phyloP scores from a whole-genome alignment of 1,140 invertebrate species.

The Elysia chlorotica region DNA sequence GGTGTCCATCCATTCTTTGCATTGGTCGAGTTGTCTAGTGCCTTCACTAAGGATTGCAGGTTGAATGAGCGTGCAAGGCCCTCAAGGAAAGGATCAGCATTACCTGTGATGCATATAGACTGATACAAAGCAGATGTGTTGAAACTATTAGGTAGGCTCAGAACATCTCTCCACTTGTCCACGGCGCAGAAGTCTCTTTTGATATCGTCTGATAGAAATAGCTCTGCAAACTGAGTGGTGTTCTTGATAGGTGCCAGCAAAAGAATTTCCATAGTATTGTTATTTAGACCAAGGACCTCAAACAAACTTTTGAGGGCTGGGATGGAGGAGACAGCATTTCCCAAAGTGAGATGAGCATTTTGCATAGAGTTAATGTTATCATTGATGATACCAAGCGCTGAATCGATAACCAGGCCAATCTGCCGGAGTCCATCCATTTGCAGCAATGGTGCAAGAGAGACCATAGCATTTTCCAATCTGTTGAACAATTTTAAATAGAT shows the following conservation, averaged over 20 bases:
- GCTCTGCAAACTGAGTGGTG: conserved; percentile 18
- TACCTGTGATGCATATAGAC: not conserved
- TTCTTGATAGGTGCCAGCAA: conserved; percentile 29
- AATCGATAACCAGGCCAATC: conserved; percentile 24
- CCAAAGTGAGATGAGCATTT: conserved; percentile 22
- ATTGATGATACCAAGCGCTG: conserved; percentile 22
- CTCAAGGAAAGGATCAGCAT: not conserved
- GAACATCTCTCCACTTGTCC: not conserved
- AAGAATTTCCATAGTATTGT: conserved; percentile 21
- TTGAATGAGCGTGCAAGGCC: not conserved
- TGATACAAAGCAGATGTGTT: not conserved
- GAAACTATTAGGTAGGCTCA: not conserved
- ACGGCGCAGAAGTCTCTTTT: not conserved
- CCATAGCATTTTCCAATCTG: conserved; percentile 10
- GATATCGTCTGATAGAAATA: conserved; percentile 4
- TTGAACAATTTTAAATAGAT: too few species aligned
- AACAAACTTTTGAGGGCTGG: conserved; percentile 26
- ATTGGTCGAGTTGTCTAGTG: not conserved
- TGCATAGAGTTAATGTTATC: conserved; percentile 26
- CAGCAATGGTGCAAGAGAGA: conserved; percentile 14
- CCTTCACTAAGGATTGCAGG: not conserved
- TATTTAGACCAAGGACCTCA: conserved; percentile 18
- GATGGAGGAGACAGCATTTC: conserved; percentile 20
- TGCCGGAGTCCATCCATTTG: conserved; percentile 18
- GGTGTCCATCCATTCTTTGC: not conserved